Base-by-base conservation (phyloP, 2,113 vertebrate genomes). In the Pagrus major region DNA sequence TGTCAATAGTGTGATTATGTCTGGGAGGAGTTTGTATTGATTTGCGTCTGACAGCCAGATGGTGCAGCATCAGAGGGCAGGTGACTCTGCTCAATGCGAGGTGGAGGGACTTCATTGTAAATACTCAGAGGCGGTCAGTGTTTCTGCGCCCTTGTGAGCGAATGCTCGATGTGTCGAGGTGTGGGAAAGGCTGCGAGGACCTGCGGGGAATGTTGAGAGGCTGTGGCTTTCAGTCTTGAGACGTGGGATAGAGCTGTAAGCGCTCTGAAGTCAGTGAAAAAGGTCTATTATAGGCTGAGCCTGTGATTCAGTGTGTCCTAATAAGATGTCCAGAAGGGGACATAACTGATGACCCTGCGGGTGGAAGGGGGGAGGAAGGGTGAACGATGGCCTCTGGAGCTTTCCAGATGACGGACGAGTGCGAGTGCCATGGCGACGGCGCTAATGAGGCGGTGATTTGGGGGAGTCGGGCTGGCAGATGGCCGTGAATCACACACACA, bases 361-460 rank as follows among this genome's bases (percentile, higher is more conserved):
- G 21, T 21, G 35, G 25, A 8, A 1, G n/a, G 47, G 20, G 16
- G 4, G 16, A 29, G 27, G 44, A 25, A 61, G 71, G 25, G 20
- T 79, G 59, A 82, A 49, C 9, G 35, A 81, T 76, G 49, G 82
- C 80, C 74, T 74, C 68, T 61, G 75, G 78, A 89, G 85, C 71
- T 86, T 80, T 68, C 71, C 42, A 84, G 65, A 83, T 93, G 91
- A 93, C 16, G 5, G 81, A 91, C 39, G 65, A 89, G 67, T 29
- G 25, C 61, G 76, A 86, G 71, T 76, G 77, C 76, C 76, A 91
- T 90, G 84, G 87, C 27, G 55, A 93, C 75, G 18, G 47, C 1
- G 9, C 74, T 89, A 88, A 94, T 81, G 91, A 93, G 87, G 78
- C 47, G 46, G 61, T 87, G 85, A 90, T 89, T 93, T 88, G 67